Conservation (phyloP, 2,797 vertebrate genomes). For the Spheniscus humboldti region DNA sequence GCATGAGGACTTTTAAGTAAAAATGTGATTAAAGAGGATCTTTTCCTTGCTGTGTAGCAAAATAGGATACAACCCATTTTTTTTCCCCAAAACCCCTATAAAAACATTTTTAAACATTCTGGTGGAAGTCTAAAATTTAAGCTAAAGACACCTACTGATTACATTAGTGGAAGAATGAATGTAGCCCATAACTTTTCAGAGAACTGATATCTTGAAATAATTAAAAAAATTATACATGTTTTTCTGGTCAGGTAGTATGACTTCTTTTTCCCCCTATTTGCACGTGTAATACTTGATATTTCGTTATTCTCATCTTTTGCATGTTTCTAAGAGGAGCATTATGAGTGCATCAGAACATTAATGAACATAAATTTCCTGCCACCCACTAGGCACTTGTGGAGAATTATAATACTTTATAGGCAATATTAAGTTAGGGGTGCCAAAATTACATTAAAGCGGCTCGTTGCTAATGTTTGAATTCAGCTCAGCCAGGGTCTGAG, state of each 20-base stretch:
- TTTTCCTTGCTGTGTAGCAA: not conserved
- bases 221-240: not conserved
- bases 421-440: not conserved
- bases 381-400: not conserved
- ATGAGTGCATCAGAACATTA: not conserved
- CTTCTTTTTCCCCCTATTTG: not conserved
- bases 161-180: not conserved
- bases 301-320: not conserved
- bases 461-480: not conserved
- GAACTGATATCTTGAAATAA: not conserved
- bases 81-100: not conserved
- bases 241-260: not conserved
- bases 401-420: not conserved
- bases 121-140: not conserved
- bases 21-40: not conserved
- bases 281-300: not conserved
- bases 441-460: not conserved
- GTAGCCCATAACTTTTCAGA: not conserved
- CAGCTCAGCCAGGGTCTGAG: not conserved
- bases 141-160: not conserved
- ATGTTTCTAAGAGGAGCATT: not conserved
- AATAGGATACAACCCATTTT: not conserved
- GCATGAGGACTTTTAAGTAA: not conserved
- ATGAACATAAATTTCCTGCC: constrained; percentile 4
- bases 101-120: not conserved